phyloP scores from a whole-genome alignment of 2,113 vertebrate genomes.

The Oplegnathus fasciatus region DNA sequence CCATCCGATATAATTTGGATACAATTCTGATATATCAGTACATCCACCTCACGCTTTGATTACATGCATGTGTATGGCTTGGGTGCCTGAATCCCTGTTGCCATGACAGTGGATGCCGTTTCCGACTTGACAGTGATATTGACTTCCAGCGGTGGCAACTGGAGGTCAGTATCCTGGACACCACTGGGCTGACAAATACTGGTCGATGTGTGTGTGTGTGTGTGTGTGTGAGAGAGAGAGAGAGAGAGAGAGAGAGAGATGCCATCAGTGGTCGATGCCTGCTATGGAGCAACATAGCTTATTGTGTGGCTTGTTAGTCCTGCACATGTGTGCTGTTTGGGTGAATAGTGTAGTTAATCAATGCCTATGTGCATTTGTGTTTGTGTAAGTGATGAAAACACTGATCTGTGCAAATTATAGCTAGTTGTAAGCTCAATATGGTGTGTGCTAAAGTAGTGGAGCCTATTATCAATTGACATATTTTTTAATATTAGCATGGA shows the following conservation, averaged over 20 bases:
- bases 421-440: neutral
- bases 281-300: conserved; percentile 18
- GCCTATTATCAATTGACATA: neutral
- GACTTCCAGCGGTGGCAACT: conserved; percentile 61
- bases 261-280: conserved; percentile 22
- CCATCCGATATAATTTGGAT: too few species aligned
- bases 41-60: neutral
- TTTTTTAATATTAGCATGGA: neutral
- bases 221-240: conserved; percentile 1
- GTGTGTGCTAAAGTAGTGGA: neutral
- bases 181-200: conserved; percentile 46
- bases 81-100: conserved; percentile 33
- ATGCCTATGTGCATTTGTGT: neutral
- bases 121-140: conserved; percentile 60
- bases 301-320: neutral
- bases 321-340: neutral
- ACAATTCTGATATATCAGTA: too few species aligned
- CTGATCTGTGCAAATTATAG: neutral
- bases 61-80: neutral
- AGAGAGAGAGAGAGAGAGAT: neutral
- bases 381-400: neutral
- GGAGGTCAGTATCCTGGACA: conserved; percentile 69
- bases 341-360: neutral
- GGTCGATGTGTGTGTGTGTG: conserved; percentile 58
- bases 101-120: conserved; percentile 50